Evolutionary conservation across 2,797 vertebrate species (phyloP).

Genomic region (Micromesistius poutassou): DNA sequence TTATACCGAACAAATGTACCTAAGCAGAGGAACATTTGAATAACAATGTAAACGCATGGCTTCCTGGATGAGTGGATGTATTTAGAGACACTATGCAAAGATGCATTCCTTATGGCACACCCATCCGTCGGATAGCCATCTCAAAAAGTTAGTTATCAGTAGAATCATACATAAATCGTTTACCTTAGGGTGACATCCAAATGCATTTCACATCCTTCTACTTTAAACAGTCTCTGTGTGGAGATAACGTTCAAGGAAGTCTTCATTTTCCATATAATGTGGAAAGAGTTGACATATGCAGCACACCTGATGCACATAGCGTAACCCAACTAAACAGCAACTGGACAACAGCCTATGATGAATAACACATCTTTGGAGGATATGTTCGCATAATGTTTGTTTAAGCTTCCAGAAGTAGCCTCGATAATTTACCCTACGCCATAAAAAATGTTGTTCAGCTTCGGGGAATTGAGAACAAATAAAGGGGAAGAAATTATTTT

Average conservation of each 20-base stretch:
- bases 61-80: background rate
- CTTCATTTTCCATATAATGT: background rate
- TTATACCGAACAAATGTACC: background rate
- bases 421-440: background rate
- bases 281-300: background rate
- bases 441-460: background rate
- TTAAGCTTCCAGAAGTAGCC: background rate
- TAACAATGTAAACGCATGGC: background rate
- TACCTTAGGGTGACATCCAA: background rate
- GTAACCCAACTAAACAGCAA: background rate
- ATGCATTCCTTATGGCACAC: too few relatives aligned
- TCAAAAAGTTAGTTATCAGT: too few relatives aligned
- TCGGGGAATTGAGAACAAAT: conserved; percentile 7
- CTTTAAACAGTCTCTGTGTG: background rate
- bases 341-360: background rate
- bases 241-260: background rate
- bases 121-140: too few relatives aligned
- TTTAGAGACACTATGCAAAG: background rate
- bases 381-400: background rate
- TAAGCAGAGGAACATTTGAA: background rate
- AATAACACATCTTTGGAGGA: background rate
- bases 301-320: background rate
- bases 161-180: background rate
- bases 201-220: background rate
- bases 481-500: conserved; percentile 28